These are phyloP conservation scores for Pan paniscus DNA, from an alignment of 2,113 vertebrate genomes.

Conservation along the genomic window DNA sequence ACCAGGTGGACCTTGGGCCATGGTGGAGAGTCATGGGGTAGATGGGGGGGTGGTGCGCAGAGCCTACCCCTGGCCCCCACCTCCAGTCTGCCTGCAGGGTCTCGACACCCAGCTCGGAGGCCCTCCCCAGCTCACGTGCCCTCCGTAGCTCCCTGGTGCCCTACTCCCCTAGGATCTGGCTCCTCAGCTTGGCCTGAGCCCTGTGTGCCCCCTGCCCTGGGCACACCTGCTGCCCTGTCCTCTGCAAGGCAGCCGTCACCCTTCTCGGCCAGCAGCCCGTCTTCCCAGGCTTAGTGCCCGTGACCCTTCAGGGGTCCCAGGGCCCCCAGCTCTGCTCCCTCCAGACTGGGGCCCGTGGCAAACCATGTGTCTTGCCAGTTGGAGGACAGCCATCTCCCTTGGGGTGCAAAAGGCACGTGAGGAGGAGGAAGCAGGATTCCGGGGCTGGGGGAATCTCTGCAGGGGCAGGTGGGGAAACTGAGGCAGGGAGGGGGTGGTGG, in stretches of 20 bases:
- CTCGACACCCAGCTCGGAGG: not conserved
- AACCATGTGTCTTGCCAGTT: accelerated
- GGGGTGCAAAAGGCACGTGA: not conserved
- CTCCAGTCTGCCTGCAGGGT: not conserved
- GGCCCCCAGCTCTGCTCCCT: not conserved
- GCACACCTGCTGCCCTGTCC: not conserved
- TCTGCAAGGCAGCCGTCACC: not conserved
- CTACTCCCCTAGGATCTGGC: too few relatives aligned
- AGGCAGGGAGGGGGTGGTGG: not conserved
- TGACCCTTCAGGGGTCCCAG: not conserved
- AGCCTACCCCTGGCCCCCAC: not conserved
- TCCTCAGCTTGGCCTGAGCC: not conserved
- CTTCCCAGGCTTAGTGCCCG: not conserved
- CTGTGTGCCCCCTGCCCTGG: not conserved
- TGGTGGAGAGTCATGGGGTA: not conserved
- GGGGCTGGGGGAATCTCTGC: too few relatives aligned
- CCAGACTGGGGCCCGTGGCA: not conserved
- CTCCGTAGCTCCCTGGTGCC: not conserved
- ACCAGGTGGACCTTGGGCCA: not conserved
- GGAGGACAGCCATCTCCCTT: not conserved
- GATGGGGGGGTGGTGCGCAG: not conserved
- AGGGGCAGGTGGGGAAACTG: not conserved
- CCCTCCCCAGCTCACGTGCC: not conserved
- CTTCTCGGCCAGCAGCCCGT: not conserved
- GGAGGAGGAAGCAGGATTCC: accelerated